Percentiles rank a stretch among this genome's conserved stretches.
These are phyloP conservation scores for Herminia tarsipennalis DNA, from an alignment of 2,888 invertebrate species.

Conservation along the genomic window DNA sequence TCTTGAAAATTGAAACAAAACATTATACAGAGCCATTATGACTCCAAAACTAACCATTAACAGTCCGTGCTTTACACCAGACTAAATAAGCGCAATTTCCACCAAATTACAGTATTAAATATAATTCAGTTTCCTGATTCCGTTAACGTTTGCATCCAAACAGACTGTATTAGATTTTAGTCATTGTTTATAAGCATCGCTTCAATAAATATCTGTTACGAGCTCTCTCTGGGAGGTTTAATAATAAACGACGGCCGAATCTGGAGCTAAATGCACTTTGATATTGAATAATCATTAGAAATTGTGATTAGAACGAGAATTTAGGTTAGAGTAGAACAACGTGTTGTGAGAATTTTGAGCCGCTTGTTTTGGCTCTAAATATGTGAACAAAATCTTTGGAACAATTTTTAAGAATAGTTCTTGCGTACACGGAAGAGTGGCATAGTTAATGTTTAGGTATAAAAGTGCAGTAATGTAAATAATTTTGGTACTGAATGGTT, in stretches of 20 bases:
- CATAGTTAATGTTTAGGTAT: no score
- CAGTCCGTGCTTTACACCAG: constrained; percentile 6
- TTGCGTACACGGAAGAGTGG: no score
- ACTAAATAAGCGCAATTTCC: constrained; percentile 35
- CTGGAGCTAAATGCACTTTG: constrained; percentile 23
- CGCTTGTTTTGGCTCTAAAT: background rate
- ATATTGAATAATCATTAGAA: constrained; percentile 33
- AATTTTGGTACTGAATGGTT: no score
- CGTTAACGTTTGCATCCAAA: constrained; percentile 13
- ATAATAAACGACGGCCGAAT: constrained; percentile 35
- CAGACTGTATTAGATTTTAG: constrained; percentile 37
- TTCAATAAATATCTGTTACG: constrained; percentile 40
- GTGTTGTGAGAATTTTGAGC: background rate
- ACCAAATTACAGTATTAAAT: constrained; percentile 40
- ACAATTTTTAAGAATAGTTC: no score
- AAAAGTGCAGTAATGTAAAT: no score
- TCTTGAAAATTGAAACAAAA: background rate
- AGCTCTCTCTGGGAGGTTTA: constrained; percentile 27
- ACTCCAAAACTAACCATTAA: no score
- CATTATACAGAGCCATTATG: no score
- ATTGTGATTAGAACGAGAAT: constrained; percentile 20
- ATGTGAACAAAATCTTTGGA: background rate
- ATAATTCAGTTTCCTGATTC: constrained; percentile 34
- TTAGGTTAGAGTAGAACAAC: constrained; percentile 3
- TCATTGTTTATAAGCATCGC: constrained; percentile 40